These are phyloP conservation scores for Erynnis tages DNA, from an alignment of 2,888 invertebrate species.

Conservation along the genomic window DNA sequence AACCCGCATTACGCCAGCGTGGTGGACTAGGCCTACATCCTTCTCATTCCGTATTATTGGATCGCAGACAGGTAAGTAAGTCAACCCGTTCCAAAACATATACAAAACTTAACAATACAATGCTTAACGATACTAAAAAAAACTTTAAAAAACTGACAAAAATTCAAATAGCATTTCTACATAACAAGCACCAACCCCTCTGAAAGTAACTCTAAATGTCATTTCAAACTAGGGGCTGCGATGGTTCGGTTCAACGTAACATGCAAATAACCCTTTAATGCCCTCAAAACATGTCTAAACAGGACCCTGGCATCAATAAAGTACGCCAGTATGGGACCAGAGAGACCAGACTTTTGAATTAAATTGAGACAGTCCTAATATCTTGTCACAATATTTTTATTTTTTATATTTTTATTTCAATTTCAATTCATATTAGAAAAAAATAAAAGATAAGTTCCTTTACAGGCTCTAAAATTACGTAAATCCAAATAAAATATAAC, in stretches of 20 bases:
- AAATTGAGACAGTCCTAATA: slow-evolving; percentile 6
- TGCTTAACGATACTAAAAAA: no score
- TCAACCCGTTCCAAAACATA: no score
- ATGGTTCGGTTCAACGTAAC: slow-evolving; percentile 6
- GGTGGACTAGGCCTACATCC: no score
- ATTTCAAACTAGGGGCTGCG: slow-evolving; percentile 23
- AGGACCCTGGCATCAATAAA: slow-evolving; percentile 21
- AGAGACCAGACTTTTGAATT: background rate
- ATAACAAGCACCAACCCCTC: background rate
- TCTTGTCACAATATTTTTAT: no score
- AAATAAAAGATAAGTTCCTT: no score
- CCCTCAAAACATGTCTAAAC: slow-evolving; percentile 18
- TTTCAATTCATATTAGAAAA: no score
- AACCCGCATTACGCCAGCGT: no score
- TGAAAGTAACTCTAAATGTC: slow-evolving; percentile 13
- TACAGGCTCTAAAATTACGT: no score
- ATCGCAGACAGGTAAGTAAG: no score
- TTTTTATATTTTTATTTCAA: background rate
- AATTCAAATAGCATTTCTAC: background rate
- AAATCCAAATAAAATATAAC: no score
- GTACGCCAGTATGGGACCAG: background rate
- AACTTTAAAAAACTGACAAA: background rate
- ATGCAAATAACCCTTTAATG: slow-evolving; percentile 22
- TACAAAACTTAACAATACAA: no score
- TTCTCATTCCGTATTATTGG: no score